Base-by-base conservation (phyloP, 2,113 vertebrate genomes). In the Pungitius pungitius region DNA sequence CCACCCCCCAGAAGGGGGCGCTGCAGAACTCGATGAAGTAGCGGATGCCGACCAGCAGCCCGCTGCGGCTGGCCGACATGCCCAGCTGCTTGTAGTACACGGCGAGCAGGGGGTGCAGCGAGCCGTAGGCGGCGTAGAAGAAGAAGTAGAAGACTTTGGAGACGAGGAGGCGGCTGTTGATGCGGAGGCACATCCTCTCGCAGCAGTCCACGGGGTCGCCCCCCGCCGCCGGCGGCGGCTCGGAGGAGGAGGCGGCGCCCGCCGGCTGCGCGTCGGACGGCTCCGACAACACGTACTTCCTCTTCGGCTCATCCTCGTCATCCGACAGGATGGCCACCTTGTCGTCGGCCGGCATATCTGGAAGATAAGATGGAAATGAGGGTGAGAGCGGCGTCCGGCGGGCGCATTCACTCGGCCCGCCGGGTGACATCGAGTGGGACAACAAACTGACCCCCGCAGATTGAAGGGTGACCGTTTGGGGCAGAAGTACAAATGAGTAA, bases 11-110 rank as follows among this genome's bases (percentile, higher is more conserved):
- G 87, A 99, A 99, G 3, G 98, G 98, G 43, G 98, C 97, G 64
- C 98, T 99, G 92, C 98, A 99, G 87, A 99, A 99, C 87, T 99
- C 98, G 18, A 99, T 99, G 47, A 99, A 99, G 90, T 99, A 99
- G 15, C 97, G 93, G 70, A 99, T 98, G 42, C 98, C 98, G 10
- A 99, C 96, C 1, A 99, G 89, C 52, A 99, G 92, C 30, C 98
- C 98, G 0, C 96, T 96, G 88, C 97, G 96, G 80, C 94, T 95
- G 51, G 97, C 93, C 1, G 94, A 94, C 95, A 99, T 97, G 12
- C 98, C 98, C 61, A 99, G 94, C 89, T 99, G 97, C 75, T 97
- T 99, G 74, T 98, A 99, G 84, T 97, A 99, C 8, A 99, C 93
- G 0, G 97, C 93, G 79, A 99, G 90, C 81, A 99, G 92, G 0